phyloP scores from a whole-genome alignment of 1,140 invertebrate genomes.

The Dendroctonus valens region DNA sequence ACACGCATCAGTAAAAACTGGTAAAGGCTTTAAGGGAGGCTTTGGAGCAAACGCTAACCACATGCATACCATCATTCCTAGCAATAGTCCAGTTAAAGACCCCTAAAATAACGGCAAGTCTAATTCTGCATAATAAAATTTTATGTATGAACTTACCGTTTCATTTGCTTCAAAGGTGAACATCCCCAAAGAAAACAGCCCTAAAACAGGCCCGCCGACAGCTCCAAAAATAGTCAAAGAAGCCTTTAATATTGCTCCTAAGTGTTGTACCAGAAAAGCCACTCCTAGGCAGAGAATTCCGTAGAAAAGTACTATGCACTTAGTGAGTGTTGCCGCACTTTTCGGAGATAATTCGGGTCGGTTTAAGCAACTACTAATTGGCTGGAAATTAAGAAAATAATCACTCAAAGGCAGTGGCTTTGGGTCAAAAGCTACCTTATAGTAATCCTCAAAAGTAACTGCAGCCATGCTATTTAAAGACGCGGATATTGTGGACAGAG shows the following conservation, averaged over 20 bases:
- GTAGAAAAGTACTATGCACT: slow-evolving; percentile 64
- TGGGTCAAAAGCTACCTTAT: slow-evolving; percentile 52
- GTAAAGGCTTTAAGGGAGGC: slow-evolving; percentile 61
- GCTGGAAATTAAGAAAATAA: slow-evolving; percentile 38
- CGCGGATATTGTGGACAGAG: slow-evolving; percentile 82
- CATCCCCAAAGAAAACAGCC: slow-evolving; percentile 77
- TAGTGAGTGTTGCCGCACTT: slow-evolving; percentile 53
- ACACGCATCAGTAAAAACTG: slow-evolving; percentile 61
- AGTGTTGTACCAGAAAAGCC: slow-evolving; percentile 68
- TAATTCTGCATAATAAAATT: background rate
- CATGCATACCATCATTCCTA: slow-evolving; percentile 67
- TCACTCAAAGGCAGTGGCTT: too few species aligned
- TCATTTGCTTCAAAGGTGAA: slow-evolving; percentile 63
- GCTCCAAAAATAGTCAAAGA: slow-evolving; percentile 77
- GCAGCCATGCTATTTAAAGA: slow-evolving; percentile 81
- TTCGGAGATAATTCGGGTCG: slow-evolving; percentile 38
- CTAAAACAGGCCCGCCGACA: slow-evolving; percentile 77
- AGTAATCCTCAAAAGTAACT: slow-evolving; percentile 81
- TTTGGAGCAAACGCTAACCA: slow-evolving; percentile 86
- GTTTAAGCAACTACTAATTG: slow-evolving; percentile 43
- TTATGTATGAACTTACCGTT: slow-evolving; percentile 39
- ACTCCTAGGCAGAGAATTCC: slow-evolving; percentile 68
- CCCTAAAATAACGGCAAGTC: slow-evolving; percentile 57
- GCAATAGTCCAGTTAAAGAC: slow-evolving; percentile 62
- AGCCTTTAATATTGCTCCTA: slow-evolving; percentile 72